Base-by-base conservation (phyloP, 1,140 invertebrate species). In the Tribolium madens region DNA sequence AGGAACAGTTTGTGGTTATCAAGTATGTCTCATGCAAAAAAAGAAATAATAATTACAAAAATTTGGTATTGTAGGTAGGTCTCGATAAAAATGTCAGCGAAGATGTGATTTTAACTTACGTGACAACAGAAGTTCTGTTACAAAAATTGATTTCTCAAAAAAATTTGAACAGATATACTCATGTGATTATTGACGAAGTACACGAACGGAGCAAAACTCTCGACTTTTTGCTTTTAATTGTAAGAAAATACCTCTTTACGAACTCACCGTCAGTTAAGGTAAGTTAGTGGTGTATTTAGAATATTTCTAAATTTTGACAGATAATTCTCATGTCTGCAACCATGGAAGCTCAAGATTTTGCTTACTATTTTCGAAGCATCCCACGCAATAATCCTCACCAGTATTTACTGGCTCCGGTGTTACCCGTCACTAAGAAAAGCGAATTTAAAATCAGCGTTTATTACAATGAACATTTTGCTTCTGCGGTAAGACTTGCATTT, bases 171-270 rank as follows among this genome's bases (percentile, higher is more conserved):
- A 87, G 97, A 93, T 90, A 87, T 76, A 97, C 97, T 0, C 98
- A 99, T 85, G 91, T 99, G 52, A 93, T 99, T 81, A 87, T 99
- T 4, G 97, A 97, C 87, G 95, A 98, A 86, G 93, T 99, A 13
- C 98, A 99, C 84, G 98, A 99, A 87, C 88, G 98, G 14, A 94
- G 97, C 83, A 91, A 95, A 84, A 96, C 99, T 73, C 96, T 96
- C 89, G 93, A 94, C 81, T 98, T 99, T 84, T 86, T 98, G 2
- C 84, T 99, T 4, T 89, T 98, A 12, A 87, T 98, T 9, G 89
- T 99, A 0, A 91, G 93, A 73, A 95, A 94, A 68, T 86, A 97
- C 10, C 83, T 97, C n/a, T 89, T 89, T 46, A 91, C 90, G 0
- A 93, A 93, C 79, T 93, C 92, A 0, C 86, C 88, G 1, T 86